Percentiles rank a stretch among this genome's conserved stretches.
These are phyloP conservation scores for Myotis pilosus DNA, from an alignment of 2,797 vertebrate species.

Conservation along the genomic window DNA sequence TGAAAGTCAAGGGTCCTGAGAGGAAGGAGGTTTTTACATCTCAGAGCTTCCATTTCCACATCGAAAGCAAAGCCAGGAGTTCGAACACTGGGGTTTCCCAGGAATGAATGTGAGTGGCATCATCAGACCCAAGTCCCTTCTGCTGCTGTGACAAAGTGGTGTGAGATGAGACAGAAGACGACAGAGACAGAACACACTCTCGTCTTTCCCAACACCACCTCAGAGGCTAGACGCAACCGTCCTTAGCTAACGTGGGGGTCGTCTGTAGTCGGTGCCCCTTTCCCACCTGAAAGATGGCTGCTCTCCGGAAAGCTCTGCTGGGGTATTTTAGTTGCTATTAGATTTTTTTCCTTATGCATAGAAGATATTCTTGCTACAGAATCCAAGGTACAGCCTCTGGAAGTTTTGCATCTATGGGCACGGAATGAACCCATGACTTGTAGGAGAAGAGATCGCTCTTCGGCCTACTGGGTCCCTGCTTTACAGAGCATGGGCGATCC, in stretches of 20 bases:
- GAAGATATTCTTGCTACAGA: not conserved
- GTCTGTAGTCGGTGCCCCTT: not conserved
- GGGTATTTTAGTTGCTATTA: not conserved
- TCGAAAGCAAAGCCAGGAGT: not conserved
- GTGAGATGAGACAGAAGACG: not conserved
- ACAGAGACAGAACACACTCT: not conserved
- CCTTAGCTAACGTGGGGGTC: not conserved
- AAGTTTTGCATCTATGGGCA: not conserved
- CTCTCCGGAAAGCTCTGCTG: not conserved
- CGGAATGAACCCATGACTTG: not conserved
- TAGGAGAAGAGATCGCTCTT: not conserved
- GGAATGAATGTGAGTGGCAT: not conserved
- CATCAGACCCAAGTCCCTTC: not conserved
- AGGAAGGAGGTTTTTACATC: not conserved
- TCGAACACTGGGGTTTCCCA: not conserved
- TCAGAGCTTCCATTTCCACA: not conserved
- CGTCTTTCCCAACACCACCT: not conserved
- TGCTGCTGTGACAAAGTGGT: not conserved
- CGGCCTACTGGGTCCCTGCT: slow-evolving; percentile 37
- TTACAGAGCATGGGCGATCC: slow-evolving; percentile 14
- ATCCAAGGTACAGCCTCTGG: not conserved
- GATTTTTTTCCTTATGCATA: not conserved
- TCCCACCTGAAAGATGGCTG: not conserved
- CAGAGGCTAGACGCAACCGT: not conserved
- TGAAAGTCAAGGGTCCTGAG: not conserved